Base-by-base conservation (phyloP, 2,113 vertebrate genomes). In the Hippolais icterina region DNA sequence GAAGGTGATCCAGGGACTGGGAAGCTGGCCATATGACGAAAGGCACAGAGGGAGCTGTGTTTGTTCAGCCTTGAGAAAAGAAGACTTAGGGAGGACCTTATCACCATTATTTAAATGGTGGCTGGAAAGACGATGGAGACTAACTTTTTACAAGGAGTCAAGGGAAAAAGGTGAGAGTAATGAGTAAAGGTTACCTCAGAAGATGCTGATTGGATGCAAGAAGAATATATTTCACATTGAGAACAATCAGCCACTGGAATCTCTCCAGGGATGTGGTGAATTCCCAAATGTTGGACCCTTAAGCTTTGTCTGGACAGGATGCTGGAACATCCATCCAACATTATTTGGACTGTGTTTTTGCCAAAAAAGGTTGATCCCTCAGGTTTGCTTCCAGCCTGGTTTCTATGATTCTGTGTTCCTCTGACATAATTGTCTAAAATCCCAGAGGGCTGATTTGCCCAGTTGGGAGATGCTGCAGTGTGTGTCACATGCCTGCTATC, bases 391-490 rank as follows among this genome's bases (percentile, higher is more conserved):
- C 25, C 54, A 76, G 15, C 29, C 24, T 31, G 24, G 17, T 61
- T 47, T 68, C 78, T 61, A 3, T 39, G 28, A 24, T 39, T 46
- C 27, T 75, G 0, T 60, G 54, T 49, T 76, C 29, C 12, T 70
- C 21, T 70, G 39, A 13, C 25, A 15, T 74, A 66, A 39, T 33
- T 69, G 71, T 24, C 22, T 65, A 29, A 77, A 83, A 72, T 29
- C 3, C 13, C 6, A 1, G 11, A 10, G 54, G 54, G 31, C 54
- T 80, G 7, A 29, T 39, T 53, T 76, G 20, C 17, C 28, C n/a
- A 53, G 0, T 0, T 68, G 41, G 39, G 37, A 87, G 41, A 28
- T 64, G 13, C 12, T 60, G 24, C 9, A 1, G 52, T 56, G 31
- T 47, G 3, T 86, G 29, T 78, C 31, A 35, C 9, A 1, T 53